Conservation (phyloP, 2,888 invertebrate species). For the Melitaea athalia region DNA sequence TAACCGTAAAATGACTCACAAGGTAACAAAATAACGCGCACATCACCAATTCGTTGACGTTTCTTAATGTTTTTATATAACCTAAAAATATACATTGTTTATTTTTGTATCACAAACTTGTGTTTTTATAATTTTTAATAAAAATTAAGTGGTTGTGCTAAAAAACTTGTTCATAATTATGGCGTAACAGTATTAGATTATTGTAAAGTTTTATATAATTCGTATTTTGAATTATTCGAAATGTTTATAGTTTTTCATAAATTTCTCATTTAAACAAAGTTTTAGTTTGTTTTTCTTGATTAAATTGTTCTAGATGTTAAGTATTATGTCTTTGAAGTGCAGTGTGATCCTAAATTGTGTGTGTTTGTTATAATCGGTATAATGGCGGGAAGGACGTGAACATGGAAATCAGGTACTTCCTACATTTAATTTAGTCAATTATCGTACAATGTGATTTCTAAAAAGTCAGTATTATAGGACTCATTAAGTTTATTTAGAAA, state of each 20-base stretch:
- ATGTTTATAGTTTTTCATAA: background rate
- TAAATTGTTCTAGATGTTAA: background rate
- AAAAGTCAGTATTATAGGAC: too few relatives aligned
- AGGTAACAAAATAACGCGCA: constrained; percentile 11
- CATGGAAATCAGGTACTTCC: constrained; percentile 21
- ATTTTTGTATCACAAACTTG: constrained; percentile 23
- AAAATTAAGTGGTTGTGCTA: background rate
- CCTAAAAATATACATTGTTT: constrained; percentile 41
- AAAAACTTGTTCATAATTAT: background rate
- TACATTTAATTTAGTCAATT: background rate
- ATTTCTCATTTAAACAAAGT: background rate
- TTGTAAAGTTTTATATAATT: background rate
- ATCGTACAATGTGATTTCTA: too few relatives aligned
- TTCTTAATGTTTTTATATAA: constrained; percentile 49
- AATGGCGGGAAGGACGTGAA: constrained; percentile 32
- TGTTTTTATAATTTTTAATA: background rate
- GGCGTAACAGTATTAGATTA: background rate
- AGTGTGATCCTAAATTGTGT: background rate
- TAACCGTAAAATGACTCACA: constrained; percentile 31
- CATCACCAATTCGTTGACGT: constrained; percentile 45
- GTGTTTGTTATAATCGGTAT: constrained; percentile 14
- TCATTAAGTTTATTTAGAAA: too few relatives aligned
- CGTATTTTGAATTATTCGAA: background rate
- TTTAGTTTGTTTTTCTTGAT: background rate
- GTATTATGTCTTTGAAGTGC: background rate